Percentiles rank a stretch among this genome's conserved stretches.
These are phyloP conservation scores for Periophthalmus magnuspinnatus DNA, from an alignment of 2,797 vertebrate species.

Conservation along the genomic window DNA sequence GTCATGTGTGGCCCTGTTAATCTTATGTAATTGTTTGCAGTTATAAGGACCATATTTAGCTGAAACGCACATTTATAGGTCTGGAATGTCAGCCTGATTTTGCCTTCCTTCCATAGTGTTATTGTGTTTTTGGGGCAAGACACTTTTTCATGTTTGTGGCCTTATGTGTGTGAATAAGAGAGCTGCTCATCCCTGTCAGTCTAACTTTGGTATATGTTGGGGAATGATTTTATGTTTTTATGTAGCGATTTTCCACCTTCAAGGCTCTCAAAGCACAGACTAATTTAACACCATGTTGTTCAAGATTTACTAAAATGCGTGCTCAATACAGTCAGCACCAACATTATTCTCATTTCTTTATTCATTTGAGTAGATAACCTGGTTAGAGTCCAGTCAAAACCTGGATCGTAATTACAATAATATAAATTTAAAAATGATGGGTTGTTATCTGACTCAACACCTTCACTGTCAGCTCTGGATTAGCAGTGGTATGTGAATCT, in stretches of 20 bases:
- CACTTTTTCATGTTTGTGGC: not conserved
- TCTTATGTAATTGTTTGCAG: not conserved
- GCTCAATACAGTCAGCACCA: not conserved
- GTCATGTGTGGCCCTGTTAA: not conserved
- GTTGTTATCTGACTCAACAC: not conserved
- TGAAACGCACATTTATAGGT: not conserved
- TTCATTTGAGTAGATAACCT: not conserved
- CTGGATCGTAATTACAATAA: not conserved
- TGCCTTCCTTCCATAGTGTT: not conserved
- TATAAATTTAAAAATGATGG: not conserved
- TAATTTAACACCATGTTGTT: not conserved
- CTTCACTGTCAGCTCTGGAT: not conserved
- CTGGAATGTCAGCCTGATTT: not conserved
- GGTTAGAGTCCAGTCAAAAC: not conserved
- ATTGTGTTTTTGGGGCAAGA: not conserved
- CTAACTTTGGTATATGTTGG: not conserved
- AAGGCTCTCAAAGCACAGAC: not conserved
- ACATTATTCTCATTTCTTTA: not conserved
- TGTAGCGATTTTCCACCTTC: too few species aligned
- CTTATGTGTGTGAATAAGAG: not conserved
- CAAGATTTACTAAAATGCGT: not conserved
- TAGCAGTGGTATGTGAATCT: slow-evolving; percentile 14
- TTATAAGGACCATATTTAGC: not conserved
- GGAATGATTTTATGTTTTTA: not conserved
- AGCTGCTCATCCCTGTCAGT: not conserved